Evolutionary conservation across 2,113 vertebrate genomes (phyloP).

Genomic region (Myrmophylax atrothorax): DNA sequence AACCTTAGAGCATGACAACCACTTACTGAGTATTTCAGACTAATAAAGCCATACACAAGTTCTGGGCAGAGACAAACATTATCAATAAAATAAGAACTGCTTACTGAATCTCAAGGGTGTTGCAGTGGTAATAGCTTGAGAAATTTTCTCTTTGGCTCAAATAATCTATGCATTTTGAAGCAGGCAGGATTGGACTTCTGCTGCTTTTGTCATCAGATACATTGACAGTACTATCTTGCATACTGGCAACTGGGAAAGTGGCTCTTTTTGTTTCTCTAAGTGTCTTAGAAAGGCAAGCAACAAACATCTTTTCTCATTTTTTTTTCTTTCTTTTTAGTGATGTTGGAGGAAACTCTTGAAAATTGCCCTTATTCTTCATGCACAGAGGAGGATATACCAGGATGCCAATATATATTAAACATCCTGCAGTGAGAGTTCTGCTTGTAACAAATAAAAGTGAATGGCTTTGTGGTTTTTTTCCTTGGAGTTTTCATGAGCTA

Average conservation of each 20-base stretch:
- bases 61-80: neutral
- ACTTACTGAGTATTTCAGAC: constrained; percentile 43
- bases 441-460: constrained; percentile 19
- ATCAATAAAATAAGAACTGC: constrained; percentile 4
- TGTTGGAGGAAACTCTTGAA: neutral
- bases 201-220: neutral
- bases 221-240: neutral
- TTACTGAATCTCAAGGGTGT: neutral
- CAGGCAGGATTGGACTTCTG: neutral
- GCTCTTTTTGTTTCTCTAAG: neutral
- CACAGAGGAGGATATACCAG: neutral
- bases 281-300: neutral
- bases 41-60: constrained; percentile 22
- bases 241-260: neutral
- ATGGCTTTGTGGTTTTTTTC: neutral
- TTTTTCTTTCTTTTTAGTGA: neutral
- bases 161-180: neutral
- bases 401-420: neutral
- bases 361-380: neutral
- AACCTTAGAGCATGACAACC: constrained; percentile 11
- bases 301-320: neutral
- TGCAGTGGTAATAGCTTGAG: neutral
- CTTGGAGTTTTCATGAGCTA: neutral
- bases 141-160: neutral
- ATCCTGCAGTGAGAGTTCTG: neutral